phyloP scores from a whole-genome alignment of 1,140 invertebrate genomes.

The Orussus abietinus region DNA sequence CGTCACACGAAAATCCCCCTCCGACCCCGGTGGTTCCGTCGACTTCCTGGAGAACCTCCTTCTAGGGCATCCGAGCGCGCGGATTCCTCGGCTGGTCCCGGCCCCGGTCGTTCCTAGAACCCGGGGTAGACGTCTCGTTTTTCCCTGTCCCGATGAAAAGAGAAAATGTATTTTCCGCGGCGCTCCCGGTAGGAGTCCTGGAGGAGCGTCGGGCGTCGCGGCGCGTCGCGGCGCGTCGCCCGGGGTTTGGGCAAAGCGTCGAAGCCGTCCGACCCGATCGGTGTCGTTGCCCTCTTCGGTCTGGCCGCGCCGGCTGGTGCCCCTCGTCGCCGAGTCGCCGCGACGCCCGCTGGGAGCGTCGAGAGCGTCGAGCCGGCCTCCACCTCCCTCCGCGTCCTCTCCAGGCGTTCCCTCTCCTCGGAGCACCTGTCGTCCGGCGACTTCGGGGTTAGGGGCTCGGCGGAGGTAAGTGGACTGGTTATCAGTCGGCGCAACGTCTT shows the following conservation, averaged over 20 bases:
- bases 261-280: slow-evolving; percentile 21
- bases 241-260: slow-evolving; percentile 45
- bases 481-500: slow-evolving; percentile 52
- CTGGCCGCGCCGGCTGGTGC: slow-evolving; percentile 15
- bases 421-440: slow-evolving; percentile 48
- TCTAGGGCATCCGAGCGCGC: slow-evolving; percentile 43
- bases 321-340: slow-evolving; percentile 11
- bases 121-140: slow-evolving; percentile 37
- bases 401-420: slow-evolving; percentile 43
- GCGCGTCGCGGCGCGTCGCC: too few relatives aligned
- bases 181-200: too few relatives aligned
- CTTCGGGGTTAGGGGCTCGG: slow-evolving; percentile 42
- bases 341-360: slow-evolving; percentile 24
- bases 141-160: slow-evolving; percentile 38
- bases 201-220: too few relatives aligned
- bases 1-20: too few relatives aligned
- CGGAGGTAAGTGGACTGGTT: slow-evolving; percentile 50
- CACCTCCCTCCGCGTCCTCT: slow-evolving; percentile 39
- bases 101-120: slow-evolving; percentile 47
- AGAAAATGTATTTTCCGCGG: slow-evolving; percentile 27
- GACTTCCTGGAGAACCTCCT: slow-evolving; percentile 38
- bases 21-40: too few relatives aligned
- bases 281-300: slow-evolving; percentile 29
- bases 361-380: slow-evolving; percentile 21
- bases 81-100: slow-evolving; percentile 38